These are phyloP conservation scores for Sisyra nigra DNA, from an alignment of 2,888 invertebrate species.

Conservation along the genomic window DNA sequence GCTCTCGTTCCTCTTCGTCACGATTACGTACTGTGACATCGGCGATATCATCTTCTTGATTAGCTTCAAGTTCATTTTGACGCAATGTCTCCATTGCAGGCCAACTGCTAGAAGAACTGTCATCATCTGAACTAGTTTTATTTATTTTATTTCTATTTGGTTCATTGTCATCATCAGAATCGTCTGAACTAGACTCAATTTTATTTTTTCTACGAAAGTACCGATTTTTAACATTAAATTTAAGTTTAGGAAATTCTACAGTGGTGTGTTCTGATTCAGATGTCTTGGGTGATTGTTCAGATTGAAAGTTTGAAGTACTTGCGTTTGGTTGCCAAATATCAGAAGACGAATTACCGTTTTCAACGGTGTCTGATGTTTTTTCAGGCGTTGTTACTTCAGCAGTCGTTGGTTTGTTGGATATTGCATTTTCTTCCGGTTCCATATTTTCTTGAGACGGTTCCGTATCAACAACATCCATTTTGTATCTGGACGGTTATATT, in stretches of 20 bases:
- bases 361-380: not conserved
- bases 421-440: no score
- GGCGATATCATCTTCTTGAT: no score
- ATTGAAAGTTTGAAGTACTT: not conserved
- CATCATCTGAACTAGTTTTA: no score
- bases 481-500: no score
- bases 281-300: not conserved
- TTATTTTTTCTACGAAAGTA: constrained; percentile 7
- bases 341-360: not conserved
- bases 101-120: not conserved
- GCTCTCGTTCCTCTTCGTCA: not conserved
- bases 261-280: not conserved
- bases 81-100: not conserved
- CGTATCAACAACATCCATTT: no score
- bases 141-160: not conserved
- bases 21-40: no score
- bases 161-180: not conserved
- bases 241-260: constrained; percentile 6
- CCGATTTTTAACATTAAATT: constrained; percentile 6
- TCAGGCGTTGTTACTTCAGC: no score
- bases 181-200: not conserved
- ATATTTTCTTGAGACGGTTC: no score
- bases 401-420: no score
- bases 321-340: constrained; percentile 1
- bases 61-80: not conserved